Evolutionary conservation across 2,888 invertebrate species (phyloP).

Genomic region (Amiota mariae): DNA sequence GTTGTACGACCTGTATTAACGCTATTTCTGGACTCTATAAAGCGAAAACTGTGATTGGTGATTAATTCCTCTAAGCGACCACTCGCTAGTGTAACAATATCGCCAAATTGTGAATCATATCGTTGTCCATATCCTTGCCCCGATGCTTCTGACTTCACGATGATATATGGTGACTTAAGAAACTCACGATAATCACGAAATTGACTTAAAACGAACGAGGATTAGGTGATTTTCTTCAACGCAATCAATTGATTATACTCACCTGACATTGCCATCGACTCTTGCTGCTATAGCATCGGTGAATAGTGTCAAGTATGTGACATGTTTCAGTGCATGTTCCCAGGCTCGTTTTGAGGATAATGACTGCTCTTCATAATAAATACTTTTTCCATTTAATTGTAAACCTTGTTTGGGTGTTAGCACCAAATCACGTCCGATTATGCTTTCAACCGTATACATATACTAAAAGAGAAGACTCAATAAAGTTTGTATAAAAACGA

Average conservation of each 20-base stretch:
- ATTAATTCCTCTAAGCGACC: conserved; percentile 77
- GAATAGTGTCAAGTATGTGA: conserved; percentile 78
- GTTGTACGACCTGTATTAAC: conserved; percentile 11
- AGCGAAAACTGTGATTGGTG: conserved; percentile 73
- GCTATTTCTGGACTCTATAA: conserved; percentile 74
- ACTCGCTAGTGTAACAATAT: conserved; percentile 79
- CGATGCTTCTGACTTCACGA: conserved; percentile 33
- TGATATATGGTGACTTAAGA: conserved; percentile 62
- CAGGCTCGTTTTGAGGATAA: conserved; percentile 73
- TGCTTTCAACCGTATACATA: conserved; percentile 37
- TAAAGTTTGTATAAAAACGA: too few relatives aligned
- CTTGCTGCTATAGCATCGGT: conserved; percentile 54
- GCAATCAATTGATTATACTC: conserved; percentile 31
- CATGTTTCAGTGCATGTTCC: conserved; percentile 81
- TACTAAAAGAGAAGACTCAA: background rate
- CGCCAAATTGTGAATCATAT: conserved; percentile 75
- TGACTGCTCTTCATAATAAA: conserved; percentile 65
- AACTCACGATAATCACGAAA: conserved; percentile 67
- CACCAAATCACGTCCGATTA: conserved; percentile 69
- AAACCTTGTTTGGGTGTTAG: conserved; percentile 69
- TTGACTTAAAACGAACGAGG: conserved; percentile 43
- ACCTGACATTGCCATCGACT: conserved; percentile 68
- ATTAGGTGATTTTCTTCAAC: background rate
- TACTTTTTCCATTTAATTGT: conserved; percentile 66
- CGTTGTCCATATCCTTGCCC: conserved; percentile 54